These are phyloP conservation scores for Rhegmatorhina hoffmannsi DNA, from an alignment of 2,113 vertebrate genomes.

Conservation along the genomic window DNA sequence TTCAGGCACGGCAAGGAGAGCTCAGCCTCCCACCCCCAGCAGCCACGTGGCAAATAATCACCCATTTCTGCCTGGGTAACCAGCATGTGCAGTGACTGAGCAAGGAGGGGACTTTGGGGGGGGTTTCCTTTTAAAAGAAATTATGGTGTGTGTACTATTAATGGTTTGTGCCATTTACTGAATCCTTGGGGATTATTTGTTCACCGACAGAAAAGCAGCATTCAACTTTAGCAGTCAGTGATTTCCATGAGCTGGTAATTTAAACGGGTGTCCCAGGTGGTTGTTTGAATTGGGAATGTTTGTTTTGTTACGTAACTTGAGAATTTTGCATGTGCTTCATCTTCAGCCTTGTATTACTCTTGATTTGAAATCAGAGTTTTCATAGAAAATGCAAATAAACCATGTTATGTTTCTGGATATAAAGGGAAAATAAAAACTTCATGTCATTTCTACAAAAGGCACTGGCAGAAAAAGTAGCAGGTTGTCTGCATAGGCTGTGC, in stretches of 20 bases:
- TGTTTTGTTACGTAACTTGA: background rate
- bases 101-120: rapidly evolving
- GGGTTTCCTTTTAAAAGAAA: background rate
- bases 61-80: background rate
- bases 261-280: background rate
- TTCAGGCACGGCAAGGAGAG: background rate
- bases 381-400: background rate
- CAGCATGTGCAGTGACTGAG: background rate
- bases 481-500: background rate
- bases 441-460: background rate
- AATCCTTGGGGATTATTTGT: background rate
- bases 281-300: background rate
- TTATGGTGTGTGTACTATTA: background rate
- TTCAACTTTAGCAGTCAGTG: background rate
- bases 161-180: background rate
- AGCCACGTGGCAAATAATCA: background rate
- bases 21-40: background rate
- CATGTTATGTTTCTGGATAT: background rate
- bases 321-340: background rate
- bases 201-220: background rate
- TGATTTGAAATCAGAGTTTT: background rate
- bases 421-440: background rate
- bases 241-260: background rate
- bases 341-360: background rate
- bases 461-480: background rate